Conservation (phyloP, 2,888 invertebrate genomes). For the Archaeoteleia sp. region DNA sequence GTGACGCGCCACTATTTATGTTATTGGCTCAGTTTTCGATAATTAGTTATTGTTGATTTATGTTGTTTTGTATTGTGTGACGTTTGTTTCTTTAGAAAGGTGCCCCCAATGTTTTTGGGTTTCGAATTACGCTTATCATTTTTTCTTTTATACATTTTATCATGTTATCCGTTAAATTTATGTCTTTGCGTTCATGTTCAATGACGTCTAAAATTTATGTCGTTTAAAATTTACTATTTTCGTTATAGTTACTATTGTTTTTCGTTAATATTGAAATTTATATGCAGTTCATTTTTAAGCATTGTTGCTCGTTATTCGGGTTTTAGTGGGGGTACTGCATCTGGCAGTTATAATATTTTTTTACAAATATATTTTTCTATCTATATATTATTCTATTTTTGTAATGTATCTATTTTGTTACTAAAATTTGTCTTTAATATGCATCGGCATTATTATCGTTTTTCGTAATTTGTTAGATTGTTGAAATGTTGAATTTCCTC, state of each 20-base stretch:
- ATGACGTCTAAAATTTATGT: slow-evolving; percentile 31
- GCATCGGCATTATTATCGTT: too few relatives aligned
- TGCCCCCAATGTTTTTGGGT: slow-evolving; percentile 41
- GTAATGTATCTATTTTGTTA: too few relatives aligned
- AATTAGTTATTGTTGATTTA: slow-evolving; percentile 42
- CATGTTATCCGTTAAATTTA: slow-evolving; percentile 37
- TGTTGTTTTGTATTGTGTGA: slow-evolving; percentile 39
- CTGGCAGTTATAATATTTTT: too few relatives aligned
- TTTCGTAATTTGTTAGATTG: slow-evolving; percentile 57
- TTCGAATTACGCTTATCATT: slow-evolving; percentile 51
- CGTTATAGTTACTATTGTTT: slow-evolving; percentile 34
- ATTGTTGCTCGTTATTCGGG: too few relatives aligned
- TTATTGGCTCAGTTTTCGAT: too few relatives aligned
- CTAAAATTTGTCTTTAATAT: too few relatives aligned
- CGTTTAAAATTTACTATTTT: slow-evolving; percentile 12
- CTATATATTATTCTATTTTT: too few relatives aligned
- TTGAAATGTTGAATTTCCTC: slow-evolving; percentile 51
- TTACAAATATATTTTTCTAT: too few relatives aligned
- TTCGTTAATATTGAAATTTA: slow-evolving; percentile 53
- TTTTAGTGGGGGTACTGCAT: too few relatives aligned
- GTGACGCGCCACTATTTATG: too few relatives aligned
- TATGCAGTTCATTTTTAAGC: slow-evolving; percentile 57
- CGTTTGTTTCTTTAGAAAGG: slow-evolving; percentile 38
- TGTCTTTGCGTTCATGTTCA: slow-evolving; percentile 11
- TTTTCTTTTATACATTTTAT: slow-evolving; percentile 42